These are phyloP conservation scores for Nyctereutes procyonoides DNA, from an alignment of 2,113 vertebrate genomes.

Conservation along the genomic window DNA sequence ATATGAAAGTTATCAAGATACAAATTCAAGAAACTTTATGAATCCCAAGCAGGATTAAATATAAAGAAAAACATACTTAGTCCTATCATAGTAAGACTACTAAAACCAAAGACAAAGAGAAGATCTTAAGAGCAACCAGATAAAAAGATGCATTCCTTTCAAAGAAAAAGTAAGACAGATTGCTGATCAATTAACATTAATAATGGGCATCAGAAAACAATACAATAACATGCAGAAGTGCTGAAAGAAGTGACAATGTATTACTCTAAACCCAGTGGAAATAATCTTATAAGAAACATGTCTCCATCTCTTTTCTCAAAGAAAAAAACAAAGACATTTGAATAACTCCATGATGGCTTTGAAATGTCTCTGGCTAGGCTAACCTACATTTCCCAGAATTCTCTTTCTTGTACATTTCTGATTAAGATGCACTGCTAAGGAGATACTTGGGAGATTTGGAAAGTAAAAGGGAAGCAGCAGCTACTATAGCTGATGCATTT, in stretches of 20 bases:
- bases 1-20: neutral
- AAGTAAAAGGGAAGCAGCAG: neutral
- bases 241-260: neutral
- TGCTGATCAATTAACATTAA: neutral
- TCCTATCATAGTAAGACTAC: neutral
- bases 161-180: neutral
- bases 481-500: neutral
- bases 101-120: neutral
- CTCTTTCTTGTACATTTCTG: neutral
- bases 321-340: neutral
- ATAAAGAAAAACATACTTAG: neutral
- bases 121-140: neutral
- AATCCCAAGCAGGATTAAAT: neutral
- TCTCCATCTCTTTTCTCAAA: neutral
- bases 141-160: neutral
- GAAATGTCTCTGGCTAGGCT: neutral
- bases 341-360: neutral
- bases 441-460: neutral
- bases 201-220: neutral
- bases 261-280: neutral
- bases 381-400: neutral
- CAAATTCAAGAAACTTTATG: neutral
- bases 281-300: neutral
- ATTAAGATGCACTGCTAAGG: neutral
- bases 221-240: neutral